A percentile compares a stretch with the other conserved stretches of the same genome.
phyloP scores from a whole-genome alignment of 2,113 vertebrate species.

The Brachirus orientalis region DNA sequence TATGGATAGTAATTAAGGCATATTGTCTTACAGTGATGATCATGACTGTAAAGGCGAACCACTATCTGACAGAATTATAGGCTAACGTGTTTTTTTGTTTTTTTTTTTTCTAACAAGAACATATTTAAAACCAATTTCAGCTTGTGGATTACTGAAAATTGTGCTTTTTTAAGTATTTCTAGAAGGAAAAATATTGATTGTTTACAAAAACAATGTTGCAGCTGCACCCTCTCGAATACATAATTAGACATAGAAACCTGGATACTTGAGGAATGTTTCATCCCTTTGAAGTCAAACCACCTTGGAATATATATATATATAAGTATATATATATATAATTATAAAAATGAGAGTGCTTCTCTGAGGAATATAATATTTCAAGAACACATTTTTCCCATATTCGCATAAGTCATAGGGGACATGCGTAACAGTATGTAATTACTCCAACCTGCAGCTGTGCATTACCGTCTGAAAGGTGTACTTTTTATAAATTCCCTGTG shows the following conservation, averaged over 20 bases:
- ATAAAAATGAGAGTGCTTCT: conserved; percentile 54
- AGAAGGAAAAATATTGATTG: conserved; percentile 65
- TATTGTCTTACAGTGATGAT: conserved; percentile 2
- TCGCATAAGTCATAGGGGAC: conserved; percentile 51
- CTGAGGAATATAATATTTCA: conserved; percentile 71
- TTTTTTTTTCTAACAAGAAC: conserved; percentile 2
- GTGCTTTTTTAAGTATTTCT: conserved; percentile 55
- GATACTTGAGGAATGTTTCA: conserved; percentile 71
- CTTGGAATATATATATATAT: conserved; percentile 52
- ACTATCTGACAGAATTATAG: conserved; percentile 22
- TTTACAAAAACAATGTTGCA: conserved; percentile 58
- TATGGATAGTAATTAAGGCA: background rate
- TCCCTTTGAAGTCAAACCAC: conserved; percentile 72
- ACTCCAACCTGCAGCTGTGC: conserved; percentile 60
- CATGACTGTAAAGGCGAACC: background rate
- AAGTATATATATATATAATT: conserved; percentile 41
- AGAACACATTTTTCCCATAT: conserved; percentile 59
- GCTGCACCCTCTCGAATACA: conserved; percentile 56
- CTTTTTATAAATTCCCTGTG: conserved; percentile 56
- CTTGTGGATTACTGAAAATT: conserved; percentile 39
- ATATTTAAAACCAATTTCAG: conserved; percentile 24
- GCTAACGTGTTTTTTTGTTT: too few relatives aligned
- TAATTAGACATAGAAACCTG: conserved; percentile 78
- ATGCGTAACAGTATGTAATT: conserved; percentile 72
- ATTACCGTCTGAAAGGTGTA: conserved; percentile 62